These are phyloP conservation scores for Macropus fuliginosus DNA, from an alignment of 2,797 vertebrate species.

Conservation along the genomic window DNA sequence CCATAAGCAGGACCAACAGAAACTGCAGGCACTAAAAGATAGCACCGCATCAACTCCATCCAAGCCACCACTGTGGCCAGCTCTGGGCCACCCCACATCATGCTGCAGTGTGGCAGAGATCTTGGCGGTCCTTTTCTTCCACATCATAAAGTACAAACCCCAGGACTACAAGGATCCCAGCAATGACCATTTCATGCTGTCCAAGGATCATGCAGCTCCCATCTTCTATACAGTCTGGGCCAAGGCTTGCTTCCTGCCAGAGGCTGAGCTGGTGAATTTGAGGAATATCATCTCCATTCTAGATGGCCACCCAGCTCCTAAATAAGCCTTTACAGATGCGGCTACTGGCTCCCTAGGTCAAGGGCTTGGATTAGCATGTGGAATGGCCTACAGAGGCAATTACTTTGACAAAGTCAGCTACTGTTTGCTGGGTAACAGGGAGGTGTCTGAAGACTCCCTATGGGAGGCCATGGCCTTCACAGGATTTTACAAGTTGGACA, in stretches of 20 bases:
- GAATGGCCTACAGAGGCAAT: too few relatives aligned
- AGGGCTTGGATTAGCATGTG: too few relatives aligned
- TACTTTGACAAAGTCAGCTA: conserved; percentile 85
- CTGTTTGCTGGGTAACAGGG: conserved; percentile 95
- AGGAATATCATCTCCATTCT: too few relatives aligned
- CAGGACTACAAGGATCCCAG: conserved; percentile 93
- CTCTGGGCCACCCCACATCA: conserved; percentile 94
- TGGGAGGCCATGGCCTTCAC: conserved; percentile 88
- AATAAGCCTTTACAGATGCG: too few relatives aligned
- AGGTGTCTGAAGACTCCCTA: conserved; percentile 95
- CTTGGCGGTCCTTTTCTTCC: conserved; percentile 81
- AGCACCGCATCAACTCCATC: conserved; percentile 94
- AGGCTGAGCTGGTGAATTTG: too few relatives aligned
- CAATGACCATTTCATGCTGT: conserved; percentile 93
- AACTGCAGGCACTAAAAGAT: conserved; percentile 94
- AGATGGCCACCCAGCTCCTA: too few relatives aligned
- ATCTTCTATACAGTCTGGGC: too few relatives aligned
- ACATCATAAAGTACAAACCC: conserved; percentile 95
- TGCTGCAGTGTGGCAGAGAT: conserved; percentile 97
- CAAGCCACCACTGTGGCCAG: conserved; percentile 93
- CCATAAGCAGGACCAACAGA: conserved; percentile 95
- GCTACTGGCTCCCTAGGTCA: too few relatives aligned
- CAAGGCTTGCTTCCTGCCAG: too few relatives aligned
- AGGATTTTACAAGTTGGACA: conserved; percentile 66
- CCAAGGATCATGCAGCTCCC: too few relatives aligned